A percentile compares a stretch with the other conserved stretches of the same genome.
Evolutionary conservation across 53 echinoderm and acorn worm genomes (phyloP).

Genomic region (Stichopus horrens): DNA sequence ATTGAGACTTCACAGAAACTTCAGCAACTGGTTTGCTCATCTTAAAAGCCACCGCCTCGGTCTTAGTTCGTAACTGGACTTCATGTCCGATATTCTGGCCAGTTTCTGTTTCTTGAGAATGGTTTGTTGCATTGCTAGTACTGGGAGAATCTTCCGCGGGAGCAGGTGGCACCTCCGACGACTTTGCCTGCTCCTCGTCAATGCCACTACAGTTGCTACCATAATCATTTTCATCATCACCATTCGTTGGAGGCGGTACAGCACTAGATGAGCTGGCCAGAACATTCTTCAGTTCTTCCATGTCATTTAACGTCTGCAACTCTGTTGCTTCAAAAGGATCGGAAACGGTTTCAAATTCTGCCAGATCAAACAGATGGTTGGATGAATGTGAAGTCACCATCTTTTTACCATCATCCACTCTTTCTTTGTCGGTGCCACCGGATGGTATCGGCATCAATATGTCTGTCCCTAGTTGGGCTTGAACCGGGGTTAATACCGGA

Average conservation of each 20-base stretch:
- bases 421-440: background rate
- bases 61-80: background rate
- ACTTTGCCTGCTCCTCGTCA: background rate
- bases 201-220: background rate
- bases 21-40: background rate
- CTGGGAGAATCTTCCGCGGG: background rate
- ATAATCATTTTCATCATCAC: background rate
- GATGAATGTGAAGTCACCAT: background rate
- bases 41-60: constrained; percentile 14
- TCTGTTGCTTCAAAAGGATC: constrained; percentile 97
- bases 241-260: background rate
- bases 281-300: constrained; percentile 92
- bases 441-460: constrained; percentile 53
- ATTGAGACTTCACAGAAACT: background rate
- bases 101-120: background rate
- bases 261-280: constrained; percentile 29
- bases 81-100: background rate
- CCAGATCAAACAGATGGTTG: constrained; percentile 51
- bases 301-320: constrained; percentile 85
- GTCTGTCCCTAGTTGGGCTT: constrained; percentile 52
- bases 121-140: background rate
- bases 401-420: constrained; percentile 8
- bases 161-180: background rate
- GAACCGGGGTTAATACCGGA: background rate
- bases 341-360: constrained; percentile 79